Conservation (phyloP, 2,113 vertebrate genomes). For the Platichthys stellatus region DNA sequence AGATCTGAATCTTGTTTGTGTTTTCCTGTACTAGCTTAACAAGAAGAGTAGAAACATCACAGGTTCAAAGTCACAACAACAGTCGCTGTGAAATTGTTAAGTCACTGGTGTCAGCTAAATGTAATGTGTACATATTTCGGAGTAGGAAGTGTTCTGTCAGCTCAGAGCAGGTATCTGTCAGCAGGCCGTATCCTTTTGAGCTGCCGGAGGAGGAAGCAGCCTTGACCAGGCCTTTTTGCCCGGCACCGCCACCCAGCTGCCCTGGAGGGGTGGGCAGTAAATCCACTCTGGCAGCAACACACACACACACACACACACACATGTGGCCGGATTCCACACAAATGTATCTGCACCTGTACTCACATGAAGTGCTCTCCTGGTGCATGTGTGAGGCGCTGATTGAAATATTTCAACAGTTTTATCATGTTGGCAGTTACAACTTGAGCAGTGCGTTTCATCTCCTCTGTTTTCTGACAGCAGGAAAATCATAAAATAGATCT, state of each 20-base stretch:
- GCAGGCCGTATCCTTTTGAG: constrained; percentile 66
- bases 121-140: constrained; percentile 54
- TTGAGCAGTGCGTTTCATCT: constrained; percentile 3
- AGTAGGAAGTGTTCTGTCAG: constrained; percentile 72
- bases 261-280: constrained; percentile 63
- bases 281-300: constrained; percentile 55
- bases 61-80: constrained; percentile 2
- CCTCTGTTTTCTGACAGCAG: not conserved
- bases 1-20: not conserved
- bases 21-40: not conserved
- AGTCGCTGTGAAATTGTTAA: constrained; percentile 33
- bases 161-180: constrained; percentile 78
- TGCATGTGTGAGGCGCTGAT: constrained; percentile 34
- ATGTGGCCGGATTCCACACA: constrained; percentile 40
- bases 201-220: constrained; percentile 71
- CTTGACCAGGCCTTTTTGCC: constrained; percentile 70
- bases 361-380: constrained; percentile 29
- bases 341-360: constrained; percentile 54
- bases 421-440: constrained; percentile 13
- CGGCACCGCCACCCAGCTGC: constrained; percentile 64
- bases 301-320: constrained; percentile 46
- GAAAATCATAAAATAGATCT: not conserved
- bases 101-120: constrained; percentile 55
- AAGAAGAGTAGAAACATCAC: constrained; percentile 5
- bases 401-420: constrained; percentile 60